A percentile compares a stretch with the other conserved stretches of the same genome.
Evolutionary conservation across 2,113 vertebrate species (phyloP).

Genomic region (Nansenia antarctica): DNA sequence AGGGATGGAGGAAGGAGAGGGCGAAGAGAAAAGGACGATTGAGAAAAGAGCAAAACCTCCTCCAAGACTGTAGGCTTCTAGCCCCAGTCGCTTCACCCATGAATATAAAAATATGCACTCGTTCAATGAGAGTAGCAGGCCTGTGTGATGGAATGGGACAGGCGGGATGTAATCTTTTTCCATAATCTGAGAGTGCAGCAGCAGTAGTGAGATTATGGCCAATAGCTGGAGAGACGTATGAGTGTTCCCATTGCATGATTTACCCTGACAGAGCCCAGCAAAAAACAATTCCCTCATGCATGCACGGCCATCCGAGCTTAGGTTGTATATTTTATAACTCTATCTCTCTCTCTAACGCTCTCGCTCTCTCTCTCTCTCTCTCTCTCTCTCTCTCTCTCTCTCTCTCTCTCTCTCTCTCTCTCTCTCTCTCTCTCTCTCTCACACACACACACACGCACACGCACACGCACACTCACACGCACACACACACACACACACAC

Average conservation of each 20-base stretch:
- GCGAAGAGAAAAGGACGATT: too few relatives aligned
- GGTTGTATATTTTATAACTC: constrained; percentile 7
- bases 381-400: constrained; percentile 1
- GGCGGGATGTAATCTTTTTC: constrained; percentile 29
- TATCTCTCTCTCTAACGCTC: not conserved
- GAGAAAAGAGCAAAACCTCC: too few relatives aligned
- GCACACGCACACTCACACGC: not conserved
- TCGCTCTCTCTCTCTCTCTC: not conserved
- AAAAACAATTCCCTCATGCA: constrained; percentile 13
- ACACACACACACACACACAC: not conserved
- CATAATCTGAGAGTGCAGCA: constrained; percentile 23
- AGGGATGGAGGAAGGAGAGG: too few relatives aligned
- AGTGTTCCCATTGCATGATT: constrained; percentile 18
- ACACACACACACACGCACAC: not conserved
- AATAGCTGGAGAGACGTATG: constrained; percentile 27
- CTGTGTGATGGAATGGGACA: constrained; percentile 16
- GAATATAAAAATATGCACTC: constrained; percentile 12
- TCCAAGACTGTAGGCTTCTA: too few relatives aligned
- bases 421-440: not conserved
- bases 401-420: not conserved
- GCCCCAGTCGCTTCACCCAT: not conserved
- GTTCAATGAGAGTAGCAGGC: not conserved
- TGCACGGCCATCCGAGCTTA: constrained; percentile 5
- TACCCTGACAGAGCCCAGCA: constrained; percentile 28
- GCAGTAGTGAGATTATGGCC: constrained; percentile 2